phyloP scores from a whole-genome alignment of 1,140 invertebrate species.

The Scaptomyza pallida region DNA sequence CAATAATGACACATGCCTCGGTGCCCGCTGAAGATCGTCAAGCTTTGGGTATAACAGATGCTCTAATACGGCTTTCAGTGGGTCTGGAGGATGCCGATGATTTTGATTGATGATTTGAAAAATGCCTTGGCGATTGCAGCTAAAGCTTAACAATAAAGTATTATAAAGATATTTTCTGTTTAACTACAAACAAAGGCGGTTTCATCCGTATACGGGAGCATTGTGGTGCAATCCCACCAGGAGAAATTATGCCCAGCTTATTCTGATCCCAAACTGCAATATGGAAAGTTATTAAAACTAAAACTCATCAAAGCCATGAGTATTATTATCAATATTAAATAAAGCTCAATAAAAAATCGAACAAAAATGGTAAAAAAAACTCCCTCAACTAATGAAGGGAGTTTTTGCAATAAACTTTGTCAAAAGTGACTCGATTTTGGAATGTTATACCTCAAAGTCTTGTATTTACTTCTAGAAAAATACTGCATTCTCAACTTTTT shows the following conservation, averaged over 20 bases:
- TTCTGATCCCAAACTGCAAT: too few species aligned
- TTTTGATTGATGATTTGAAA: conserved; percentile 93
- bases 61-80: conserved; percentile 94
- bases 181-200: conserved; percentile 90
- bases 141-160: conserved; percentile 24
- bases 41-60: conserved; percentile 93
- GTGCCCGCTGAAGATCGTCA: conserved; percentile 89
- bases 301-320: too few species aligned
- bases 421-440: too few species aligned
- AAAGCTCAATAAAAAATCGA: too few species aligned
- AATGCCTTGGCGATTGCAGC: conserved; percentile 87
- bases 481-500: too few species aligned
- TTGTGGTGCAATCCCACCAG: conserved; percentile 95
- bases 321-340: too few species aligned
- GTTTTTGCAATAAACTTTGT: too few species aligned
- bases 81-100: conserved; percentile 95
- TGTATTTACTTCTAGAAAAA: too few species aligned
- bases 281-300: too few species aligned
- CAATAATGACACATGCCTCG: conserved; percentile 93
- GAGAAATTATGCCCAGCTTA: conserved; percentile 95
- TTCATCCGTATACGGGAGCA: conserved; percentile 92
- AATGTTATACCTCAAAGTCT: too few species aligned
- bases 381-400: too few species aligned
- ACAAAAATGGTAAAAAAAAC: too few species aligned
- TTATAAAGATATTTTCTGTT: not conserved